Evolutionary conservation across 2,797 vertebrate species (phyloP).

Genomic region (Silurus aristotelis): DNA sequence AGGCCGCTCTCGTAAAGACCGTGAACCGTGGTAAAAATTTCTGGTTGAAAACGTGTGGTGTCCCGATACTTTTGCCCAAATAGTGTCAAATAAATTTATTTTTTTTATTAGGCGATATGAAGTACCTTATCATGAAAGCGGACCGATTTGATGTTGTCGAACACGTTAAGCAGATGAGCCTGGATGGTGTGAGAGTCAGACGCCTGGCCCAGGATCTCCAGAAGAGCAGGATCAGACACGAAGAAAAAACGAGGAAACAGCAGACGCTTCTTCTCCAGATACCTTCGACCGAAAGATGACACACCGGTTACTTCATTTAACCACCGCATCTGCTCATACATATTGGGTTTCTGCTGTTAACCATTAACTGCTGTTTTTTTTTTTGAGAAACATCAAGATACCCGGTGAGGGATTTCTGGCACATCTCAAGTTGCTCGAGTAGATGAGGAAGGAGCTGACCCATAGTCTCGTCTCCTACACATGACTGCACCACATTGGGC

Average conservation of each 20-base stretch:
- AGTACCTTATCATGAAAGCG: conserved; percentile 90
- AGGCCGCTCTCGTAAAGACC: too few species aligned
- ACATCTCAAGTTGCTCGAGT: conserved; percentile 93
- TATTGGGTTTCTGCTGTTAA: background rate
- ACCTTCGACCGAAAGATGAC: conserved; percentile 70
- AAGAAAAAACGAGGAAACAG: conserved; percentile 97
- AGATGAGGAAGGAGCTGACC: conserved; percentile 91
- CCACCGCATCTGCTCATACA: background rate
- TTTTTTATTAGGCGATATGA: too few species aligned
- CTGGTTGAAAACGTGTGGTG: too few species aligned
- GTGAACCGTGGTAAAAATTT: too few species aligned
- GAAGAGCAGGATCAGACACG: conserved; percentile 89
- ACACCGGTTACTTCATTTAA: background rate
- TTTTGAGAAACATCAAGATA: conserved; percentile 58
- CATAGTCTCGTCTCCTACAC: conserved; percentile 93
- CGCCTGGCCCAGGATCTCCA: conserved; percentile 96
- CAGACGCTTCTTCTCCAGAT: conserved; percentile 93
- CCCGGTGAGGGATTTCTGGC: conserved; percentile 97
- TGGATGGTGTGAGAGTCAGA: conserved; percentile 95
- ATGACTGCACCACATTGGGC: conserved; percentile 90
- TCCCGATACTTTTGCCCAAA: too few species aligned
- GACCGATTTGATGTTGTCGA: conserved; percentile 93
- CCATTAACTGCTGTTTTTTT: background rate
- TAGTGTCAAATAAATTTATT: too few species aligned
- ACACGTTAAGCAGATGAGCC: conserved; percentile 91